These are phyloP conservation scores for Petrolisthes cinctipes DNA, from an alignment of 2,888 invertebrate species.

Conservation along the genomic window DNA sequence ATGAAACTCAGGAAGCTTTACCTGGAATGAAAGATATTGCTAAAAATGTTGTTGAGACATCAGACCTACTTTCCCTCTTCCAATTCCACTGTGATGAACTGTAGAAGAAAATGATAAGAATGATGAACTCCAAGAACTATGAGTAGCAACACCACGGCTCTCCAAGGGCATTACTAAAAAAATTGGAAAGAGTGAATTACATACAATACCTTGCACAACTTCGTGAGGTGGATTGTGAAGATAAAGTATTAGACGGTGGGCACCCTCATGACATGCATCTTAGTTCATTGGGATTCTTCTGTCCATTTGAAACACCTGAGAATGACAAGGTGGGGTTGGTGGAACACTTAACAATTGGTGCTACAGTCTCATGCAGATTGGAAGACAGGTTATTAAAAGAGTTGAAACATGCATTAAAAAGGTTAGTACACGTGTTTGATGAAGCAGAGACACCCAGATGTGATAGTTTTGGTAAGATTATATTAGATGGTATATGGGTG, in stretches of 20 bases:
- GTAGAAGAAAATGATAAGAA: not conserved
- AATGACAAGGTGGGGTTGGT: slow-evolving; percentile 23
- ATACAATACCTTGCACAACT: slow-evolving; percentile 28
- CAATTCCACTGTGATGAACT: slow-evolving; percentile 5
- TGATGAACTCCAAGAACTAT: not conserved
- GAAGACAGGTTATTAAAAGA: not conserved
- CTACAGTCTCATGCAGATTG: not conserved
- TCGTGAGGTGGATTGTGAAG: slow-evolving; percentile 16
- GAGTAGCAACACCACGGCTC: not conserved
- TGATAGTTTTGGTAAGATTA: slow-evolving; percentile 20
- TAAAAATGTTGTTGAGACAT: not conserved
- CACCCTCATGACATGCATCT: not conserved
- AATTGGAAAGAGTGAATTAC: not conserved
- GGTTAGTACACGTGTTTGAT: not conserved
- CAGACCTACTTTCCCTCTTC: not conserved
- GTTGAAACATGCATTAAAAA: not conserved
- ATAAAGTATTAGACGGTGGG: not conserved
- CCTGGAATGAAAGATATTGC: not conserved
- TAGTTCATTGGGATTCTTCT: slow-evolving; percentile 8
- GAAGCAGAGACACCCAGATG: not conserved
- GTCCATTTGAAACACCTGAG: slow-evolving; percentile 24
- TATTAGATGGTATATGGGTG: slow-evolving; percentile 25
- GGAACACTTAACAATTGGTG: slow-evolving; percentile 22
- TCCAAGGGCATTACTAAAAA: not conserved
- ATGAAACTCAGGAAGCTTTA: not conserved